phyloP scores from a whole-genome alignment of 2,113 vertebrate species.

The Lasiurus borealis region DNA sequence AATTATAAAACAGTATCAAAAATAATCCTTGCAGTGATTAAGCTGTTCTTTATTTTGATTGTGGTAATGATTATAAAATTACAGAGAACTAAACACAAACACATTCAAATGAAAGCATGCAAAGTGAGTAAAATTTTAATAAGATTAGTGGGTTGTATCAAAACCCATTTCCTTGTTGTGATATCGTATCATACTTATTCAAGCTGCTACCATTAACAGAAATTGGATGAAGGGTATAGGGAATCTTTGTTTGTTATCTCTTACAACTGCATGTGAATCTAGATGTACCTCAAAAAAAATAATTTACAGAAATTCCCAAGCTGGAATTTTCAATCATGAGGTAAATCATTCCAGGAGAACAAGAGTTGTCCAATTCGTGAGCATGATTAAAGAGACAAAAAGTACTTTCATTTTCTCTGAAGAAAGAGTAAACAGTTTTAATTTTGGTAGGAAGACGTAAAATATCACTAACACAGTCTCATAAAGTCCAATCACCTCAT shows the following conservation, averaged over 20 bases:
- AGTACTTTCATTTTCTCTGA: not conserved
- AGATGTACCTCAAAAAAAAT: not conserved
- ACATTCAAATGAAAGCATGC: not conserved
- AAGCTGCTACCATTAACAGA: not conserved
- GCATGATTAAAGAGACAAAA: not conserved
- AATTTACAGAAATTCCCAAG: not conserved
- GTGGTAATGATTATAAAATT: not conserved
- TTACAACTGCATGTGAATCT: not conserved
- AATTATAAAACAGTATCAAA: not conserved
- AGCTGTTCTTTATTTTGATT: not conserved
- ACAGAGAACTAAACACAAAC: not conserved
- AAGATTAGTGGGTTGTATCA: not conserved
- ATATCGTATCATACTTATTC: not conserved
- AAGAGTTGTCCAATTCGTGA: not conserved
- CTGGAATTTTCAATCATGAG: not conserved
- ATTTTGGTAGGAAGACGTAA: not conserved
- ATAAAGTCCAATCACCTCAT: not conserved
- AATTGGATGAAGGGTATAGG: not conserved
- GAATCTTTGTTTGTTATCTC: not conserved
- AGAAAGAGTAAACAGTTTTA: constrained; percentile 17
- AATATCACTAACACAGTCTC: not conserved
- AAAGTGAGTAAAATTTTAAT: not conserved
- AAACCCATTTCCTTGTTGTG: not conserved
- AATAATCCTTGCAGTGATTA: not conserved
- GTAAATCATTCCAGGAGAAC: not conserved